phyloP scores from a whole-genome alignment of 2,113 vertebrate genomes.

The Cricetomys ansorgei region DNA sequence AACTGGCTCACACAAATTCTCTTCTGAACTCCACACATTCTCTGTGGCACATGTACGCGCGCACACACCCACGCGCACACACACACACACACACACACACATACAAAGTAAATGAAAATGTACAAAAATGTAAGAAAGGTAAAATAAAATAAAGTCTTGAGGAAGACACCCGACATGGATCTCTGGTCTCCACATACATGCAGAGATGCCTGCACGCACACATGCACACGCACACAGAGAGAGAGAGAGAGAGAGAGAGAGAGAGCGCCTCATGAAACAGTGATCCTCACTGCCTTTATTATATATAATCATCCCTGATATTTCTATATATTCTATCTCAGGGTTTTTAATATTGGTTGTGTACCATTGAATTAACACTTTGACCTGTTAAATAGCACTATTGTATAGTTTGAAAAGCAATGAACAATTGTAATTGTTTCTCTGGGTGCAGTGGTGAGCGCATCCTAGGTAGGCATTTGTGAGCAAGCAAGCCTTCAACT shows the following conservation, averaged over 20 bases:
- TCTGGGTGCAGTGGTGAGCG: background rate
- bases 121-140: background rate
- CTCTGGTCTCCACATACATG: background rate
- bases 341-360: background rate
- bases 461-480: too few relatives aligned
- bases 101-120: background rate
- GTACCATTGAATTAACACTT: too few relatives aligned
- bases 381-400: background rate
- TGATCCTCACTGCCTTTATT: background rate
- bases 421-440: background rate
- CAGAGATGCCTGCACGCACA: background rate
- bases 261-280: background rate
- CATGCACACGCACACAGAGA: background rate
- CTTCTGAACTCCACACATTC: too few relatives aligned
- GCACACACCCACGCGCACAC: too few relatives aligned
- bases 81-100: background rate
- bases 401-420: background rate
- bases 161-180: background rate
- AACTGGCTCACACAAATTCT: background rate
- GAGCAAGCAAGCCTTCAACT: background rate
- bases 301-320: background rate
- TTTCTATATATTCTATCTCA: background rate
- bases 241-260: too few relatives aligned
- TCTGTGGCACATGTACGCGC: background rate
- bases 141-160: background rate